phyloP scores from a whole-genome alignment of 1,140 invertebrate species.

The Drosophila watanabei region DNA sequence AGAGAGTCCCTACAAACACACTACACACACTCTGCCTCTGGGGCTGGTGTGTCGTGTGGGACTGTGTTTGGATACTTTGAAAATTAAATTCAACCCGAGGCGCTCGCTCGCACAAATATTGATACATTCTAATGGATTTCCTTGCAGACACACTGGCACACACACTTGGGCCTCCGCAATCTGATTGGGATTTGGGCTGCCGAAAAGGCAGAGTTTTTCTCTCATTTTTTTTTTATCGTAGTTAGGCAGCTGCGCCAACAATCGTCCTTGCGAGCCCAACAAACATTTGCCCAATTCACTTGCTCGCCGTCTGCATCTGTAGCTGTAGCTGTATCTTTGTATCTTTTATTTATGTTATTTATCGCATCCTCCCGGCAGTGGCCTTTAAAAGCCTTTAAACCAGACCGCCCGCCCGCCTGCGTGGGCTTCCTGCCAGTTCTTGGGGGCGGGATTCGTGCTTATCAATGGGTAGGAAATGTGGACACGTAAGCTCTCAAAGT shows the following conservation, averaged over 20 bases:
- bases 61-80: constrained; percentile 65
- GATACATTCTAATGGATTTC: constrained; percentile 84
- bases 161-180: constrained; percentile 19
- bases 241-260: constrained; percentile 77
- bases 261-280: constrained; percentile 65
- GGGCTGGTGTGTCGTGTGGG: constrained; percentile 14
- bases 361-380: constrained; percentile 58
- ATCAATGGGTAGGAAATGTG: constrained; percentile 40
- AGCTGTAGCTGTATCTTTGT: constrained; percentile 30
- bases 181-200: constrained; percentile 52
- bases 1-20: constrained; percentile 18
- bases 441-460: constrained; percentile 45
- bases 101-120: constrained; percentile 77
- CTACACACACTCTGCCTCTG: constrained; percentile 1
- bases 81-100: constrained; percentile 82
- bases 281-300: constrained; percentile 74
- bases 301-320: constrained; percentile 29
- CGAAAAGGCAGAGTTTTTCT: constrained; percentile 52
- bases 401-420: constrained; percentile 20
- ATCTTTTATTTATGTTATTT: constrained; percentile 84
- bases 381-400: constrained; percentile 75
- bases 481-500: constrained; percentile 63
- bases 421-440: constrained; percentile 11
- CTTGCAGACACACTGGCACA: constrained; percentile 37
- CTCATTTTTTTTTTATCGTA: constrained; percentile 72